phyloP scores from a whole-genome alignment of 2,113 vertebrate genomes.

The Corythaeola cristata region DNA sequence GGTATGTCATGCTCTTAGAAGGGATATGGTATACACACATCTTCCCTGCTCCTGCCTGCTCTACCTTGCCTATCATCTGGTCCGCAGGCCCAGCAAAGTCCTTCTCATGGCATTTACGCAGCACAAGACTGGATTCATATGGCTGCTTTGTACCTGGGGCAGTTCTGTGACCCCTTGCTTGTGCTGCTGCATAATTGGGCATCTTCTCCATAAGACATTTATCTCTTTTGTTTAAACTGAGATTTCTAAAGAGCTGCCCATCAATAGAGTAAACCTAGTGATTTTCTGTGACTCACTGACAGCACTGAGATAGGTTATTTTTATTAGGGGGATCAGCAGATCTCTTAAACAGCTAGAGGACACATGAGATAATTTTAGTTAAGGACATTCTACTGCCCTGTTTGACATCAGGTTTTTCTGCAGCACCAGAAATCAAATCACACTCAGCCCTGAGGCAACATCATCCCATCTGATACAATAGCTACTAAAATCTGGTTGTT shows the following conservation, averaged over 20 bases:
- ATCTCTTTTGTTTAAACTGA: neutral
- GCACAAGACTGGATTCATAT: neutral
- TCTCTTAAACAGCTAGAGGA: neutral
- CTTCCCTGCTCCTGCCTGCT: neutral
- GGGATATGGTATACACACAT: rapidly evolving
- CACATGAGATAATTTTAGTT: neutral
- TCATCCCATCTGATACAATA: neutral
- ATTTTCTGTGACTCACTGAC: neutral
- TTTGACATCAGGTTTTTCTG: neutral
- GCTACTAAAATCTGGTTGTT: neutral
- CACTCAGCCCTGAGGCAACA: neutral
- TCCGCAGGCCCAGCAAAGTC: neutral
- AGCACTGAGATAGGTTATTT: neutral
- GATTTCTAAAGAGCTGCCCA: neutral
- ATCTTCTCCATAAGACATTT: neutral
- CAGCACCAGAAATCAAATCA: neutral
- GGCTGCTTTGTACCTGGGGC: neutral
- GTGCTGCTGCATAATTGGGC: neutral
- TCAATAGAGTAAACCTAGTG: neutral
- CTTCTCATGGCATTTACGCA: neutral
- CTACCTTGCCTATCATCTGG: neutral
- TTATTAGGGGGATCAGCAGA: neutral
- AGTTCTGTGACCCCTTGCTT: neutral
- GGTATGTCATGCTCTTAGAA: neutral
- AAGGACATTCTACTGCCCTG: neutral